A percentile compares a stretch with the other conserved stretches of the same genome.
Conservation (phyloP, 2,888 invertebrate species). For the Bimastos eiseni region DNA sequence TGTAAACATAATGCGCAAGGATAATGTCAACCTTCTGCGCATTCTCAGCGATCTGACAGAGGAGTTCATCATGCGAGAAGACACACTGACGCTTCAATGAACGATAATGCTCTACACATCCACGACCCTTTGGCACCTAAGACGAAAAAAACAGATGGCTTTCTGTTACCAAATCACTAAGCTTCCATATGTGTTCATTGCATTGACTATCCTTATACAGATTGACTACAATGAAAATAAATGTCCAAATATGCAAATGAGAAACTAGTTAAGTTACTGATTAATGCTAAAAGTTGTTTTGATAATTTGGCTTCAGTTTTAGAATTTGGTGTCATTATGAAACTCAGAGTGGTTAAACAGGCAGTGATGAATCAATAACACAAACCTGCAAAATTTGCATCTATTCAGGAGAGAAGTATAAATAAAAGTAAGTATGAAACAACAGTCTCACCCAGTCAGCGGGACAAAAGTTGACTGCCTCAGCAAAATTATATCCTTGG, state of each 20-base stretch:
- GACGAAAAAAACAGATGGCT: slow-evolving; percentile 45
- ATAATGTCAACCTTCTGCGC: slow-evolving; percentile 81
- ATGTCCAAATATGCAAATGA: neutral
- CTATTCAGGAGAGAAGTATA: neutral
- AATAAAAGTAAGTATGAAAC: slow-evolving; percentile 26
- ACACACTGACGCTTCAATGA: slow-evolving; percentile 90
- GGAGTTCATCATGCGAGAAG: slow-evolving; percentile 96
- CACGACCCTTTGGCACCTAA: slow-evolving; percentile 85
- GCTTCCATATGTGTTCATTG: neutral
- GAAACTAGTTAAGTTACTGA: neutral
- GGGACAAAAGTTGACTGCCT: slow-evolving; percentile 98
- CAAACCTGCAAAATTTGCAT: neutral
- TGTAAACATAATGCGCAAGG: slow-evolving; percentile 86
- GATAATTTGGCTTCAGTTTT: too few species aligned
- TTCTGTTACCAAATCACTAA: neutral
- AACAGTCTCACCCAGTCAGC: slow-evolving; percentile 87
- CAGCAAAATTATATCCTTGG: slow-evolving; percentile 98
- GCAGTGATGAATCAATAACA: too few species aligned
- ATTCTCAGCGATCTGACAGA: slow-evolving; percentile 92
- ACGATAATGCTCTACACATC: slow-evolving; percentile 91
- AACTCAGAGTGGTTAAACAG: neutral
- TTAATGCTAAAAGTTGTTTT: neutral
- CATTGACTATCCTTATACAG: neutral
- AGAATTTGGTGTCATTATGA: neutral
- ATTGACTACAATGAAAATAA: neutral